Conservation (phyloP, 2,888 invertebrate genomes). For the Drosophila mimetica region DNA sequence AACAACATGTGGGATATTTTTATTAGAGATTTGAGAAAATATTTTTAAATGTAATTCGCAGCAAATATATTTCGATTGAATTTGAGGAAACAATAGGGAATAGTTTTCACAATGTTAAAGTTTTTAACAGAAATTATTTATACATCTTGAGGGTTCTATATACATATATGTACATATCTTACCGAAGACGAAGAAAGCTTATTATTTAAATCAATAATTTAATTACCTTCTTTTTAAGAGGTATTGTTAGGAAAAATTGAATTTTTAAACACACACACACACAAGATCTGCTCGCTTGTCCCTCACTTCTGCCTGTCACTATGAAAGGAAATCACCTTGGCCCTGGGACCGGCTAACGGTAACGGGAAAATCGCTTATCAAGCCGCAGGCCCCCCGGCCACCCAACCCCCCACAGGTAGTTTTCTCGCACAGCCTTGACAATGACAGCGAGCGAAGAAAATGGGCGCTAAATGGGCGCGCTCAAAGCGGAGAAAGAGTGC, state of each 20-base stretch:
- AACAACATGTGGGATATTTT: not conserved
- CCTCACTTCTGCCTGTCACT: not conserved
- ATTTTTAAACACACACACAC: not conserved
- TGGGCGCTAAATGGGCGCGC: slow-evolving; percentile 50
- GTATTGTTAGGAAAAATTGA: not conserved
- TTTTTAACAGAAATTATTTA: too few species aligned
- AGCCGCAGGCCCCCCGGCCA: slow-evolving; percentile 38
- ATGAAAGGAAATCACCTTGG: slow-evolving; percentile 28
- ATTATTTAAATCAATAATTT: too few species aligned
- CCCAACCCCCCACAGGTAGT: slow-evolving; percentile 58
- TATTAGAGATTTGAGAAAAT: too few species aligned
- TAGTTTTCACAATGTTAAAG: too few species aligned
- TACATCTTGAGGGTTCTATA: too few species aligned
- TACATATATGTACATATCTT: too few species aligned
- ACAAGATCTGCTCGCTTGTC: slow-evolving; percentile 2
- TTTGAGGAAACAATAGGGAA: too few species aligned
- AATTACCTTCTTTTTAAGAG: not conserved
- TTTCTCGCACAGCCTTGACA: slow-evolving; percentile 73
- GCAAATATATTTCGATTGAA: too few species aligned
- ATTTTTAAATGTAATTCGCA: too few species aligned
- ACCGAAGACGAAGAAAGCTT: too few species aligned
- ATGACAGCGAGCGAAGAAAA: slow-evolving; percentile 70
- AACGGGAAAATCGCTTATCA: slow-evolving; percentile 44
- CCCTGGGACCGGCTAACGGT: slow-evolving; percentile 28
- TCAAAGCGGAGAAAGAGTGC: slow-evolving; percentile 44